Base-by-base conservation (phyloP, 2,888 invertebrate genomes). In the Cantharis lateralis region DNA sequence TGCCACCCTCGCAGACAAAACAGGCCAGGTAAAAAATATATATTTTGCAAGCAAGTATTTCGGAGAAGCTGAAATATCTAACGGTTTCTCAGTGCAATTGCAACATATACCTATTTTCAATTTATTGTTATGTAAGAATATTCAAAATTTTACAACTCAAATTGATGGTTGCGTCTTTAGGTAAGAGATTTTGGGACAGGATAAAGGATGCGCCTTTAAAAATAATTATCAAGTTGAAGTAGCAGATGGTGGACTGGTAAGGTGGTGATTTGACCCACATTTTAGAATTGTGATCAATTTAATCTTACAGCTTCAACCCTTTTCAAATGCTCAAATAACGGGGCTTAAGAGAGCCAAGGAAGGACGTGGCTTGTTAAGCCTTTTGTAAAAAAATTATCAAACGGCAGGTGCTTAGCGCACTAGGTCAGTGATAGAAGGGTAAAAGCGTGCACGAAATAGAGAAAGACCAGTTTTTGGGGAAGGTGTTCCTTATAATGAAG, bases 181-280 rank as follows among this genome's bases (percentile, higher is more conserved):
- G 48, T 48, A 48, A n/a, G 7, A 48, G 48, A 48, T 48, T 48
- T 48, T 48, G 48, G n/a, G 48, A 20, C 20, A 20, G 64, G 64
- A 66, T 66, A 24, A 66, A 24, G 64, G 64, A 66, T 66, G 68
- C 11, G 20, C 32, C 64, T 63, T 28, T 15, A 66, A 68, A 70
- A 63, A 71, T 75, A 64, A 75, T 75, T 75, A 75, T 75, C 75
- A 75, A 75, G 70, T 64, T 66, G 70, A 26, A 66, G 48, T 64
- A 63, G 69, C 77, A 77, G 74, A 71, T 77, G 77, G 77, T 72
- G 15, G 24, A 48, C 62, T 24, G 66, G 68, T 26, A 70, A 32
- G 48, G 15, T 68, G 28, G 73, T 24, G 63, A 70, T 70, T 77
- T 77, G 77, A 77, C 77, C 77, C 62, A 77, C 74, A 74, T 77